phyloP scores from a whole-genome alignment of 2,113 vertebrate species.

The Typhlomys cinereus region DNA sequence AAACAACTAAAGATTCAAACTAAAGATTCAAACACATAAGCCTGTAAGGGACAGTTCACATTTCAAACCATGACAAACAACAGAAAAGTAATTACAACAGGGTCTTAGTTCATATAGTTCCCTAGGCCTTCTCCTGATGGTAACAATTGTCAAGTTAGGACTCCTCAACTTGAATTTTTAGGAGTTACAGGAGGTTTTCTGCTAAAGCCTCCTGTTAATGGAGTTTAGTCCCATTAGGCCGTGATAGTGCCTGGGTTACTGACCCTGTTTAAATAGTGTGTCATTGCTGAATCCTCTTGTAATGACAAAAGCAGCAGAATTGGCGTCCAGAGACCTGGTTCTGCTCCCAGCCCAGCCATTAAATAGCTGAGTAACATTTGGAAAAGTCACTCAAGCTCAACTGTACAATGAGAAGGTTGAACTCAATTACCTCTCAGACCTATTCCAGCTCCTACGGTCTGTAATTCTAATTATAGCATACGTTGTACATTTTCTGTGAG shows the following conservation, averaged over 20 bases:
- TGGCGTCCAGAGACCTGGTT: conserved; percentile 59
- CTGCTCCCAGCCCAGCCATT: conserved; percentile 59
- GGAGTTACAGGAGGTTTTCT: conserved; percentile 38
- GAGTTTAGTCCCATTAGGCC: conserved; percentile 44
- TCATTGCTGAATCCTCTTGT: conserved; percentile 39
- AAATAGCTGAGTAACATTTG: conserved; percentile 68
- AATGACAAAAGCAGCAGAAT: conserved; percentile 61
- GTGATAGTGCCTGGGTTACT: conserved; percentile 42
- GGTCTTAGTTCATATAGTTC: neutral
- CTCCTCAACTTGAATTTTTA: conserved; percentile 34
- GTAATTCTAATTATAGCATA: conserved; percentile 49
- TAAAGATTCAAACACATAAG: no score
- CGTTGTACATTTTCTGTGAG: conserved; percentile 63
- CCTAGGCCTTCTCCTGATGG: neutral
- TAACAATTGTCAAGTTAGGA: neutral
- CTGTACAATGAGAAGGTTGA: conserved; percentile 70
- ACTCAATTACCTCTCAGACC: conserved; percentile 62
- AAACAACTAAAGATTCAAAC: no score
- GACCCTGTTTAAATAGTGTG: conserved; percentile 50
- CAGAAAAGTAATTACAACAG: no score
- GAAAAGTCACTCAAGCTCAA: conserved; percentile 69
- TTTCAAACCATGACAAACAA: no score
- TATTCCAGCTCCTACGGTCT: conserved; percentile 46
- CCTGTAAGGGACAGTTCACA: no score
- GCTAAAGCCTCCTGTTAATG: conserved; percentile 7